Evolutionary conservation across 2,888 invertebrate species (phyloP).

Genomic region (Agonopterix arenella): DNA sequence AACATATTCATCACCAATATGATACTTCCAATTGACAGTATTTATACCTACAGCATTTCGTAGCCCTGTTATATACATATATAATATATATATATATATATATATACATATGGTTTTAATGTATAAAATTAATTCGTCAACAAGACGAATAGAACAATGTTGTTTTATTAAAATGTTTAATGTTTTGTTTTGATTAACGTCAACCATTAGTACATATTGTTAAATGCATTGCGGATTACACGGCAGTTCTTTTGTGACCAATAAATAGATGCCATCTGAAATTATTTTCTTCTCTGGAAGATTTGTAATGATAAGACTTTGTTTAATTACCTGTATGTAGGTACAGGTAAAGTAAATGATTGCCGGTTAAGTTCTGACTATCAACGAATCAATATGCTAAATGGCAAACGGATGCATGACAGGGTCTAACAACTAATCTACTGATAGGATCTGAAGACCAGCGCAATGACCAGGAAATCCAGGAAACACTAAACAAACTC

Average conservation of each 20-base stretch:
- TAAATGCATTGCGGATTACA: conserved; percentile 63
- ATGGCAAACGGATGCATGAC: conserved; percentile 40
- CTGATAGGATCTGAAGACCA: conserved; percentile 40
- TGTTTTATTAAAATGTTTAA: conserved; percentile 12
- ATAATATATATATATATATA: no score
- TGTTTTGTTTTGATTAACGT: conserved; percentile 30
- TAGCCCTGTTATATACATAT: background rate
- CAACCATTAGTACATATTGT: conserved; percentile 67
- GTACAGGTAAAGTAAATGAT: no score
- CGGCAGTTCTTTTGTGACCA: conserved; percentile 43
- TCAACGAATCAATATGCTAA: no score
- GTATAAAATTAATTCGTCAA: background rate
- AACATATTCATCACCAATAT: conserved; percentile 39
- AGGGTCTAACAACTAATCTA: conserved; percentile 56
- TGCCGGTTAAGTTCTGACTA: no score
- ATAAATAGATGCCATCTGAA: background rate
- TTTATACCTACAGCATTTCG: conserved; percentile 2
- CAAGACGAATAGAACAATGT: background rate
- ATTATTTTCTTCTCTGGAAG: no score
- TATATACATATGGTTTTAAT: background rate
- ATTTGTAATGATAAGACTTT: no score
- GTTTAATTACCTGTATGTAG: no score
- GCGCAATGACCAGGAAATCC: conserved; percentile 37
- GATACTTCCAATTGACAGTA: conserved; percentile 47
- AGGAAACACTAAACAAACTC: conserved; percentile 44